phyloP scores from a whole-genome alignment of 1,140 invertebrate genomes.

The Scaptomyza montana region DNA sequence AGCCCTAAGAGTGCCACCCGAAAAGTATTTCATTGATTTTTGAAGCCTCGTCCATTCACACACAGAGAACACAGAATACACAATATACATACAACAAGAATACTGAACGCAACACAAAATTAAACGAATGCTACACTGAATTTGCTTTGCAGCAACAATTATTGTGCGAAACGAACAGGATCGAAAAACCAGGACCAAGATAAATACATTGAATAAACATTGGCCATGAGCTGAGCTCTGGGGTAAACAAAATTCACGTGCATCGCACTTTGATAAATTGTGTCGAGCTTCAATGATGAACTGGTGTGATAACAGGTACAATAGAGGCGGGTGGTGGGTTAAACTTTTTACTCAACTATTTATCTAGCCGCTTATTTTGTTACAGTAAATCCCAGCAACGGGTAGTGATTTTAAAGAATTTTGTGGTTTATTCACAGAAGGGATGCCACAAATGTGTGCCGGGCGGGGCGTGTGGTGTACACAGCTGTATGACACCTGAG shows the following conservation, averaged over 20 bases:
- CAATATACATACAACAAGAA: conserved; percentile 4
- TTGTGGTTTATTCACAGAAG: conserved; percentile 50
- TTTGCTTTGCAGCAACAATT: conserved; percentile 43
- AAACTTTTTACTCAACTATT: conserved; percentile 33
- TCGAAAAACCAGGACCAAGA: conserved; percentile 26
- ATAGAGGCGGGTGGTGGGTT: conserved; percentile 12
- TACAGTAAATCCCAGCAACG: conserved; percentile 37
- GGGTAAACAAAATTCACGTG: conserved; percentile 66
- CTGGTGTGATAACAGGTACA: conserved; percentile 69
- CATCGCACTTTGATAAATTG: conserved; percentile 9
- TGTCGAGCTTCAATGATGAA: conserved; percentile 23
- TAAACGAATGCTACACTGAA: conserved; percentile 51
- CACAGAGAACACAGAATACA: conserved; percentile 32
- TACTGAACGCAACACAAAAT: conserved; percentile 28
- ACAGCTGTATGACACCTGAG: conserved; percentile 72
- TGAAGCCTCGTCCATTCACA: conserved; percentile 70
- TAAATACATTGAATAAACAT: conserved; percentile 69
- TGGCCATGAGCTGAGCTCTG: conserved; percentile 37
- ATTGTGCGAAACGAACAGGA: conserved; percentile 4
- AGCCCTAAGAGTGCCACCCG: conserved; percentile 76
- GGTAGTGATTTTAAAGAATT: conserved; percentile 22
- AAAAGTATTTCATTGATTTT: conserved; percentile 83
- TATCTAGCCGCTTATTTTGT: conserved; percentile 37
- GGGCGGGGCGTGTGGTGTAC: conserved; percentile 31
- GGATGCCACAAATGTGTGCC: neutral